These are phyloP conservation scores for Stegodyphus mimosarum DNA, from an alignment of 1,140 invertebrate species.

Conservation along the genomic window DNA sequence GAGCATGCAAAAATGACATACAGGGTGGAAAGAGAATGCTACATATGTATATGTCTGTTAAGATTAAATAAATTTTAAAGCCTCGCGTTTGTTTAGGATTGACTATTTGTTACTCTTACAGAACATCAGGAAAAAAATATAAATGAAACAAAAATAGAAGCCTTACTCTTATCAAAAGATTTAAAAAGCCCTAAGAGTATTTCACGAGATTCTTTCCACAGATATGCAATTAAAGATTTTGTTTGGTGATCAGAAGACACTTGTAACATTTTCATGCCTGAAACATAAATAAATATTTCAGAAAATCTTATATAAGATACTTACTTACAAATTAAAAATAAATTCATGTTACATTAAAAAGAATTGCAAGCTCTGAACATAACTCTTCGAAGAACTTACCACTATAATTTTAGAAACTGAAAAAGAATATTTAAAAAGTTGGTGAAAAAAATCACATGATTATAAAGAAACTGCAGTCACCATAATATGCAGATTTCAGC, in stretches of 20 bases:
- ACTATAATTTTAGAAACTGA: background rate
- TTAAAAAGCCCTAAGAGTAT: constrained; percentile 27
- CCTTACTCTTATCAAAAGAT: constrained; percentile 43
- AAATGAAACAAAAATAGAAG: background rate
- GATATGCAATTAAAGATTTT: constrained; percentile 36
- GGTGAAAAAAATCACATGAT: no score
- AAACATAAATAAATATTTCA: background rate
- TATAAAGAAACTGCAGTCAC: no score
- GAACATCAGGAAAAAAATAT: no score
- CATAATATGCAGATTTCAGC: no score
- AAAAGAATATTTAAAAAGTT: no score
- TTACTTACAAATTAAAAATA: background rate
- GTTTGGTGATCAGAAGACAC: constrained; percentile 21
- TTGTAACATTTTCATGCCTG: constrained; percentile 48
- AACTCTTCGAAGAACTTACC: background rate
- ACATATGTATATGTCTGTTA: background rate
- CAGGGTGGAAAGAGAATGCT: background rate
- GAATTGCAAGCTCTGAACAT: no score
- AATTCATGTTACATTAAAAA: background rate
- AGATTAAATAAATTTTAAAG: background rate
- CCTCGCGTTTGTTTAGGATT: background rate
- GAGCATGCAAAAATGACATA: background rate
- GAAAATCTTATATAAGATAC: background rate
- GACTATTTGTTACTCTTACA: background rate
- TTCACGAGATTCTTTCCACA: constrained; percentile 21